Evolutionary conservation across 35 echinoderm and acorn worm species (phyloP).

Genomic region (Ophioderma brevispina): DNA sequence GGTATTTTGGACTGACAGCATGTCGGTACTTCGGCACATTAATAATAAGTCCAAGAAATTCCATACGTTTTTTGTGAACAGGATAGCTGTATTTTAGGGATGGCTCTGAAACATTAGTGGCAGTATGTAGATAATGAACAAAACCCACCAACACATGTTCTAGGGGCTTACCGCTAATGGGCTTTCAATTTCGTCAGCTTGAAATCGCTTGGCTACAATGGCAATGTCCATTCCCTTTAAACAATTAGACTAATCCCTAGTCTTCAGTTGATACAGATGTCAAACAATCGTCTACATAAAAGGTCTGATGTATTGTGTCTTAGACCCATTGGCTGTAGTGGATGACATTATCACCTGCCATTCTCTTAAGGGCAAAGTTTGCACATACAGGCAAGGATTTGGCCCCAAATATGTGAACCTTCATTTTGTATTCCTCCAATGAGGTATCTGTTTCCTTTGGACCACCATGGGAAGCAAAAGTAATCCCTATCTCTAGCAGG

Average conservation of each 20-base stretch:
- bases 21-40: no score
- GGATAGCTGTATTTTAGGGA: no score
- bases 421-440: constrained; percentile 56
- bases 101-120: no score
- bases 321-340: neutral
- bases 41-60: no score
- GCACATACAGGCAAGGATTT: constrained; percentile 68
- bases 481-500: constrained; percentile 42
- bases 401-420: constrained; percentile 67
- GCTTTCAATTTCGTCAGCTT: no score
- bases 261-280: neutral
- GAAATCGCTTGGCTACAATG: no score
- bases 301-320: neutral
- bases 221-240: no score
- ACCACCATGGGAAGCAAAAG: constrained; percentile 70
- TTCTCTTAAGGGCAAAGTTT: constrained; percentile 42
- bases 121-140: no score
- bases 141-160: no score
- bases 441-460: constrained; percentile 50
- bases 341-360: constrained; percentile 39
- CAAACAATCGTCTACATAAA: constrained; percentile 54
- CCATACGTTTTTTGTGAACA: no score
- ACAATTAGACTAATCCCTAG: constrained; percentile 19
- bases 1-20: no score
- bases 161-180: no score